Evolutionary conservation across 2,888 invertebrate genomes (phyloP).

Genomic region (Troides helena): DNA sequence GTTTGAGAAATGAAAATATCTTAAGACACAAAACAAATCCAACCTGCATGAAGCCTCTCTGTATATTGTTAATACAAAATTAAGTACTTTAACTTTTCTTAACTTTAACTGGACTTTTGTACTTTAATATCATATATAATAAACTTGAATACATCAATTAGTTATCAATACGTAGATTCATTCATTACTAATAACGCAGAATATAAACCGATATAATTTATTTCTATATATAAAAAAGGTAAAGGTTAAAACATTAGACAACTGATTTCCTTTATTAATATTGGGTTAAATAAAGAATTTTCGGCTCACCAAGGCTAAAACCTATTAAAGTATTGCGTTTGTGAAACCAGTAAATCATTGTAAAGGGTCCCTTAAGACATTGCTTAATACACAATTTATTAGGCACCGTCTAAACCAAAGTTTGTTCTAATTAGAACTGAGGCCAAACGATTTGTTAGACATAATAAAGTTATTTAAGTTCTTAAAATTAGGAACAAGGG

Average conservation of each 20-base stretch:
- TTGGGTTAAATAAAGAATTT: no score
- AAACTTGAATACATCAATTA: no score
- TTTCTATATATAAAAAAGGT: no score
- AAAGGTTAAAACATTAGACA: no score
- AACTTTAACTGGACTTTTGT: no score
- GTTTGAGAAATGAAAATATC: conserved; percentile 70
- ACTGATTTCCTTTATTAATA: no score
- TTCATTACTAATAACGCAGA: no score
- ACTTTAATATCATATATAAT: no score
- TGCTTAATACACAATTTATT: neutral
- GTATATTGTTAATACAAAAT: conserved; percentile 7
- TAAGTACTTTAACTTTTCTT: no score
- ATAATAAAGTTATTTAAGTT: neutral
- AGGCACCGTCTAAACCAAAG: neutral
- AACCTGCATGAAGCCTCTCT: conserved; percentile 1
- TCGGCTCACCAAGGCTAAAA: neutral
- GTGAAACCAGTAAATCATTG: neutral
- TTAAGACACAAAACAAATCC: conserved; percentile 19
- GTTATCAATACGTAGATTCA: no score
- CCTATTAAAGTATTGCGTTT: neutral
- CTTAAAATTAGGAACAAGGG: neutral
- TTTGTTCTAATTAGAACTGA: neutral
- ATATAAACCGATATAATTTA: no score
- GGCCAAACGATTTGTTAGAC: neutral
- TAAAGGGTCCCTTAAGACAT: neutral